These are phyloP conservation scores for Polypedilum vanderplanki DNA, from an alignment of 1,140 invertebrate genomes.

Conservation along the genomic window DNA sequence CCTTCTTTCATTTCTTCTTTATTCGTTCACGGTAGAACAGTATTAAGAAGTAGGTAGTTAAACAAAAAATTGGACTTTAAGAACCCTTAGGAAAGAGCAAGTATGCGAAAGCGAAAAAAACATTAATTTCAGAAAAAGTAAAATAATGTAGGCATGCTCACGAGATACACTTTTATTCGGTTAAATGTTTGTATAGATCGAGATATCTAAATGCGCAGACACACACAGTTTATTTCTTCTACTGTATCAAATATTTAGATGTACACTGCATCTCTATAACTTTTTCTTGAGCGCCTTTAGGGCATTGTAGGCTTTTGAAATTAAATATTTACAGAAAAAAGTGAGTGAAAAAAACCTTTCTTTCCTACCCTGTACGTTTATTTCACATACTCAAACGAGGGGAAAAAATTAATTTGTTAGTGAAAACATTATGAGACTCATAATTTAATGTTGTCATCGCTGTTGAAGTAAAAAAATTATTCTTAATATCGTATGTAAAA, in stretches of 20 bases:
- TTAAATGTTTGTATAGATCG: neutral
- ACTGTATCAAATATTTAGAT: neutral
- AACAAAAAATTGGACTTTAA: constrained; percentile 8
- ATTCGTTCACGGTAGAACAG: neutral
- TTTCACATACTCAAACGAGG: neutral
- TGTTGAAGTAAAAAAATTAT: neutral
- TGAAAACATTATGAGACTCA: neutral
- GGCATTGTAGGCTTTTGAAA: neutral
- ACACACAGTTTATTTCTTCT: neutral
- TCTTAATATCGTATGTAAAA: neutral
- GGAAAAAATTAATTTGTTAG: constrained; percentile 13
- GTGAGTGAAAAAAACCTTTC: neutral
- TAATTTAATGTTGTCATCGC: neutral
- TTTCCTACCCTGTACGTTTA: neutral
- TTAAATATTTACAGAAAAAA: constrained; percentile 18
- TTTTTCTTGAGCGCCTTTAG: neutral
- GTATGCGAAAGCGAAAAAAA: neutral
- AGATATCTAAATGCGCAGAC: neutral
- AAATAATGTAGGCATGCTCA: neutral
- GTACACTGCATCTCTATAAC: no score
- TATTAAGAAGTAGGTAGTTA: neutral
- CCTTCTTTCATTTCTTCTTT: neutral
- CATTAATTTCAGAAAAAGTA: neutral
- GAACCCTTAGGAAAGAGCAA: neutral
- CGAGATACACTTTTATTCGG: neutral